Conservation (phyloP, 2,888 invertebrate species). For the Rutpela maculata region DNA sequence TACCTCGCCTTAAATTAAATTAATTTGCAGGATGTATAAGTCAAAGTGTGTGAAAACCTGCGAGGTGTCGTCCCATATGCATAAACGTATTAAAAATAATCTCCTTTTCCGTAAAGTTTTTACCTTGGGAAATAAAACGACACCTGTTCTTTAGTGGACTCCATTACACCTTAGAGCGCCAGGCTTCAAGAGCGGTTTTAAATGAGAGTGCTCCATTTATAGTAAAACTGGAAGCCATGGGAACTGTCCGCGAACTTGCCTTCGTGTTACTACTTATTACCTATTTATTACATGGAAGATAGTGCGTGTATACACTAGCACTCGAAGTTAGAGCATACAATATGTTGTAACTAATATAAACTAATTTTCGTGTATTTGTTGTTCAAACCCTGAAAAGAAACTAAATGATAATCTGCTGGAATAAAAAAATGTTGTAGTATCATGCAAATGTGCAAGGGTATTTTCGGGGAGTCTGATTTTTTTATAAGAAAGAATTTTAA, state of each 20-base stretch:
- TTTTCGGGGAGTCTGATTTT: no score
- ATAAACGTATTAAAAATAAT: conserved; percentile 40
- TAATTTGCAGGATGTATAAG: conserved; percentile 40
- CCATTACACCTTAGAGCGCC: conserved; percentile 37
- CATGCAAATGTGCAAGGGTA: no score
- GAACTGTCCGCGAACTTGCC: conserved; percentile 45
- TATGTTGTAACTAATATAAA: not conserved
- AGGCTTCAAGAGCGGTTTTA: conserved; percentile 27
- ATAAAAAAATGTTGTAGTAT: no score
- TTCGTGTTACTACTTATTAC: conserved; percentile 31
- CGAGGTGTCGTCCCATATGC: conserved; percentile 38
- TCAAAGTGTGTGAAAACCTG: conserved; percentile 42
- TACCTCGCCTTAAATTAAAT: not conserved
- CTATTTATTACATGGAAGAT: conserved; percentile 37
- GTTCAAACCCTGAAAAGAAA: no score
- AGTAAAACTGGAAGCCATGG: conserved; percentile 59
- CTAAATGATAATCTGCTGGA: no score
- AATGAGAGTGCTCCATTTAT: conserved; percentile 55
- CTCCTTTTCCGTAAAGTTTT: conserved; percentile 46
- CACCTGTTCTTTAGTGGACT: conserved; percentile 47
- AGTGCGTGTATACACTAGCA: conserved; percentile 14
- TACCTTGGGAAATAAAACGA: conserved; percentile 43
- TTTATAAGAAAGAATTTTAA: no score
- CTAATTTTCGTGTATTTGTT: not conserved
- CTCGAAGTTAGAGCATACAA: not conserved